Conservation (phyloP, 1,140 invertebrate genomes). For the Neelides sp. region DNA sequence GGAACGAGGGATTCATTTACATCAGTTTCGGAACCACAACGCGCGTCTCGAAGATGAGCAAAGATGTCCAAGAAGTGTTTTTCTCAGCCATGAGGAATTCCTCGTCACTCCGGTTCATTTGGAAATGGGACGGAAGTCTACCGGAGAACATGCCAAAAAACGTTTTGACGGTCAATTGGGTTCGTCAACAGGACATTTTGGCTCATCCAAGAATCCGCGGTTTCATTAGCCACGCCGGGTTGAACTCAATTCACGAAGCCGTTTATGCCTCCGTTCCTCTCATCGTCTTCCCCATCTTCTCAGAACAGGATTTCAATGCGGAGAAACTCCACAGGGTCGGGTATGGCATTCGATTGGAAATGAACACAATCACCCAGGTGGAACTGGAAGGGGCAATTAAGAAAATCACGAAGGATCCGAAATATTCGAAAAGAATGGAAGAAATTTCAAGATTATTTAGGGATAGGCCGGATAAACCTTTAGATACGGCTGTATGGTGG, state of each 20-base stretch:
- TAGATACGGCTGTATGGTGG: too few species aligned
- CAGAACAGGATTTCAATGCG: slow-evolving; percentile 23
- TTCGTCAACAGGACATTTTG: slow-evolving; percentile 28
- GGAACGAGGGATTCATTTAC: slow-evolving; percentile 18
- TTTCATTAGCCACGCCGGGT: slow-evolving; percentile 6
- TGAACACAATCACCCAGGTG: background rate
- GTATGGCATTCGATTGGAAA: slow-evolving; percentile 19
- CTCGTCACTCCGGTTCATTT: slow-evolving; percentile 19
- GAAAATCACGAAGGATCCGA: slow-evolving; percentile 2
- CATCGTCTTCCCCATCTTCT: slow-evolving; percentile 3
- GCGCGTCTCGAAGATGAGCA: background rate
- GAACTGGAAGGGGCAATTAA: slow-evolving; percentile 5
- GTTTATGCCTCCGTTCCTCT: slow-evolving; percentile 5
- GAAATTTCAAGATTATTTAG: too few species aligned
- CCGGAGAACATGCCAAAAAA: slow-evolving; percentile 19
- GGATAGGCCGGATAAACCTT: too few species aligned
- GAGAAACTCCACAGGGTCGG: slow-evolving; percentile 3
- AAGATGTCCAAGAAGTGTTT: slow-evolving; percentile 11
- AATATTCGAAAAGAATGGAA: too few species aligned
- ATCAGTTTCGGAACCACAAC: slow-evolving; percentile 17
- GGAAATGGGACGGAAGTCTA: slow-evolving; percentile 26
- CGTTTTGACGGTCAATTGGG: slow-evolving; percentile 23
- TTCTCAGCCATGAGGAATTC: slow-evolving; percentile 8
- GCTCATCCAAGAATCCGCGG: slow-evolving; percentile 21
- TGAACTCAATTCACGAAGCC: slow-evolving; percentile 1